Base-by-base conservation (phyloP, 2,888 invertebrate species). In the Lottia gigantea region DNA sequence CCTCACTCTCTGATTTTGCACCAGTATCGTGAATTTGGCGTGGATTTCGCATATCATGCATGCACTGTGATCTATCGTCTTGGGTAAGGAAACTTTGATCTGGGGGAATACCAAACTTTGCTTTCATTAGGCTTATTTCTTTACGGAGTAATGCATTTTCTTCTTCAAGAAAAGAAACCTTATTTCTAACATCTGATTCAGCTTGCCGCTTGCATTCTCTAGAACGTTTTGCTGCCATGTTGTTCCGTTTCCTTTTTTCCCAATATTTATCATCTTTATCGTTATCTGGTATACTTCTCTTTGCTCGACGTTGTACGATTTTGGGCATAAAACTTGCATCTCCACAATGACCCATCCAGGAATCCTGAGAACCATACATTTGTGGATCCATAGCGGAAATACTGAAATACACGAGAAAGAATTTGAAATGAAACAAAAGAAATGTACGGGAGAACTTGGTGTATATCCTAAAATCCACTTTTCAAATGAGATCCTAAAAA, bases 231-330 rank as follows among this genome's bases (percentile, higher is more conserved):
- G 85, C 85, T 8, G 85, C 79, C 46, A 79, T 71, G 69, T 85
- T 85, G 71, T 85, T 85, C 15, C 79, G 75, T 67, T 80, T 80
- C 19, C 85, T 73, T 68, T 78, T 82, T 69, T 80, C 81, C 83
- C 83, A 83, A 72, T 83, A 83, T 55, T 67, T 71, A 1, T 78
- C 78, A 65, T 82, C 83, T 70, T 83, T 83, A 15, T 80, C 76
- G 1, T 72, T 70, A 16, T 81, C 81, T 0, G 83, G 82, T 0
- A 82, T 75, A 15, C 71, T 31, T 19, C 79, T 72, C 71, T 83
- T 83, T 14, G 72, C 71, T 14, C 77, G 73, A 40, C 82, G 62
- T 7, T 76, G 74, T 66, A 46, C 78, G 62, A 73, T 63, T 15
- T 78, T 83, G 23, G 72, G 65, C 64, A 65, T 78, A 19, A 63